Evolutionary conservation across 2,113 vertebrate genomes (phyloP).

Genomic region (Psammodynastes pulverulentus): DNA sequence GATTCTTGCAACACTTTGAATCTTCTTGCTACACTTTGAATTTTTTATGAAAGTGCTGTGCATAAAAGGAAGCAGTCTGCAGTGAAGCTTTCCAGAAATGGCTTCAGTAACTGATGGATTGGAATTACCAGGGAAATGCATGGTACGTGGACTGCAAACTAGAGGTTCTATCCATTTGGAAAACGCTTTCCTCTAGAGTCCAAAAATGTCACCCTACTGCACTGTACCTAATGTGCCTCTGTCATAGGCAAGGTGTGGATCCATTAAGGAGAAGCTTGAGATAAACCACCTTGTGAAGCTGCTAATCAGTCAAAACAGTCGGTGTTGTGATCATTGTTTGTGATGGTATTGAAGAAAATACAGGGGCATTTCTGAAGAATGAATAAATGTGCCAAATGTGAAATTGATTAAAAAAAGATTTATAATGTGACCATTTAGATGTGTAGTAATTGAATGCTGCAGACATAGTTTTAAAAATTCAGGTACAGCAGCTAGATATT

Average conservation of each 20-base stretch:
- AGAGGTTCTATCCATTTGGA: conserved; percentile 44
- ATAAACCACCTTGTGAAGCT: conserved; percentile 66
- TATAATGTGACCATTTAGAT: conserved; percentile 56
- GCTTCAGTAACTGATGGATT: conserved; percentile 23
- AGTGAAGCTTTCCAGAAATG: conserved; percentile 40
- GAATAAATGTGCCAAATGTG: conserved; percentile 66
- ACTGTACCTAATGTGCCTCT: conserved; percentile 71
- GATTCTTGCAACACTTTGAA: conserved; percentile 92
- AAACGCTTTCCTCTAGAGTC: conserved; percentile 65
- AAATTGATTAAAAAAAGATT: conserved; percentile 16
- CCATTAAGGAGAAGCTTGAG: conserved; percentile 15
- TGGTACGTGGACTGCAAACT: conserved; percentile 35
- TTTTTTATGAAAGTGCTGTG: conserved; percentile 21
- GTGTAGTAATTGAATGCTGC: conserved; percentile 45
- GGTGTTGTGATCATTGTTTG: conserved; percentile 42
- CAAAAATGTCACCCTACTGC: conserved; percentile 66
- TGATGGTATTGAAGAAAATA: conserved; percentile 42
- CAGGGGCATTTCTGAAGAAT: conserved; percentile 49
- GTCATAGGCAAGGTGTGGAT: conserved; percentile 52
- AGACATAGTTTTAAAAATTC: conserved; percentile 47
- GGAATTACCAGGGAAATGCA: conserved; percentile 20
- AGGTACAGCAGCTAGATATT: conserved; percentile 34
- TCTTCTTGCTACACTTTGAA: conserved; percentile 83
- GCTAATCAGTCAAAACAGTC: conserved; percentile 52
- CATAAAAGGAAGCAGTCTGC: conserved; percentile 23